A percentile compares a stretch with the other conserved stretches of the same genome.
phyloP scores from a whole-genome alignment of 2,888 invertebrate species.

The Lasioglossum calceatum region DNA sequence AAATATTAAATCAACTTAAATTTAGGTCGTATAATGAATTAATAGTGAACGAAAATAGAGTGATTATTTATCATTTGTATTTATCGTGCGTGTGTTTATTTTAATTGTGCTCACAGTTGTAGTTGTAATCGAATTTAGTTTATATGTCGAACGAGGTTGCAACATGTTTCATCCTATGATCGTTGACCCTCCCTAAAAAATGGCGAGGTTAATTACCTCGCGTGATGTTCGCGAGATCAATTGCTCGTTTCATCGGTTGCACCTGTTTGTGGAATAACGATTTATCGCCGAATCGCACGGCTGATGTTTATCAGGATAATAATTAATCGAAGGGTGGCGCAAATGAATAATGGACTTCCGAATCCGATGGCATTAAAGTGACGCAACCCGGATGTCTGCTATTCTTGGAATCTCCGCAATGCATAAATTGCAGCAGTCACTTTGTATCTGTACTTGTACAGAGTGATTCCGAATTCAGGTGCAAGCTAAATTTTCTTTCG shows the following conservation, averaged over 20 bases:
- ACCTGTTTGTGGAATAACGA: constrained; percentile 54
- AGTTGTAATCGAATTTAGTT: not conserved
- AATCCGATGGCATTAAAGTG: constrained; percentile 52
- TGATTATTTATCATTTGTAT: not conserved
- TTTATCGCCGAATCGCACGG: constrained; percentile 53
- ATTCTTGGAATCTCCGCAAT: constrained; percentile 26
- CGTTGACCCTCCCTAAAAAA: not conserved
- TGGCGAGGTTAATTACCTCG: constrained; percentile 43
- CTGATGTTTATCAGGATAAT: constrained; percentile 70
- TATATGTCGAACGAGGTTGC: not conserved
- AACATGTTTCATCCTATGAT: not conserved
- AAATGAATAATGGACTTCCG: constrained; percentile 65
- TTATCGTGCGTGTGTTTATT: not conserved
- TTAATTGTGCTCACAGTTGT: not conserved
- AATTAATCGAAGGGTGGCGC: constrained; percentile 66
- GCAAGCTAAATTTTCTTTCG: not conserved
- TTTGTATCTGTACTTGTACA: not conserved
- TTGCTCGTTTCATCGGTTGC: constrained; percentile 58
- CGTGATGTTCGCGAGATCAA: constrained; percentile 48
- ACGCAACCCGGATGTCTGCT: constrained; percentile 49
- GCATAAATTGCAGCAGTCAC: constrained; percentile 15
- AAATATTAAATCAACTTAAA: too few species aligned
- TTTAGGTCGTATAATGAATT: not conserved
- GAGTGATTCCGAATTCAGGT: not conserved
- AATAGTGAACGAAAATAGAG: not conserved